Conservation (phyloP, 2,797 vertebrate genomes). For the Sebastes alutus region DNA sequence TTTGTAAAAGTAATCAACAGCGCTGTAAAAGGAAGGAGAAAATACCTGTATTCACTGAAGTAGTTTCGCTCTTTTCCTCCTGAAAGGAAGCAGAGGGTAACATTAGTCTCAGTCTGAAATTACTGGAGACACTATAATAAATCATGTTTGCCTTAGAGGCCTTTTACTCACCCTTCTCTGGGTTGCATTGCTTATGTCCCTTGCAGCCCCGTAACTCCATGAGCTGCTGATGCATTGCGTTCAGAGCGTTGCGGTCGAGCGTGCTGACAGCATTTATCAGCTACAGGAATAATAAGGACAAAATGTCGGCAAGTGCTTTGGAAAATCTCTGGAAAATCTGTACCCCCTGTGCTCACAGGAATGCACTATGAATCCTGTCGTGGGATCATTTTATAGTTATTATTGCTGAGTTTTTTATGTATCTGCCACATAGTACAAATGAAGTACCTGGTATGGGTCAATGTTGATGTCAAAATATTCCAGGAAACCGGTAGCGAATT, state of each 20-base stretch:
- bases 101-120: slow-evolving; percentile 44
- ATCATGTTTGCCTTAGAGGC: slow-evolving; percentile 42
- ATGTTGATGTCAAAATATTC: slow-evolving; percentile 98
- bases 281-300: slow-evolving; percentile 74
- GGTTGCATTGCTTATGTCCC: slow-evolving; percentile 94
- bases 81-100: slow-evolving; percentile 71
- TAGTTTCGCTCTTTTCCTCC: slow-evolving; percentile 91
- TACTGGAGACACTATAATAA: slow-evolving; percentile 13
- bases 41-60: slow-evolving; percentile 96
- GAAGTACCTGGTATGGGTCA: slow-evolving; percentile 93
- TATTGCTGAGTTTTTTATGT: slow-evolving; percentile 12
- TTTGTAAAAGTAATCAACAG: slow-evolving; percentile 60
- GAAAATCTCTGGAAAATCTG: slow-evolving; percentile 15
- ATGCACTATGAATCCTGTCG: slow-evolving; percentile 15
- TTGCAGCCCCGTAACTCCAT: slow-evolving; percentile 94
- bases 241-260: slow-evolving; percentile 89
- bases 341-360: slow-evolving; percentile 3
- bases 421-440: background rate
- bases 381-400: slow-evolving; percentile 17
- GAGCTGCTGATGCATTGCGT: slow-evolving; percentile 91
- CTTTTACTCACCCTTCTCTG: slow-evolving; percentile 87
- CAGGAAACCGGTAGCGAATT: slow-evolving; percentile 97
- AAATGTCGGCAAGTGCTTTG: slow-evolving; percentile 34
- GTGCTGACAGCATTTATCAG: slow-evolving; percentile 93
- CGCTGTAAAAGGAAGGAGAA: slow-evolving; percentile 32